phyloP scores from a whole-genome alignment of 2,797 vertebrate species.

The Lacerta viridis region DNA sequence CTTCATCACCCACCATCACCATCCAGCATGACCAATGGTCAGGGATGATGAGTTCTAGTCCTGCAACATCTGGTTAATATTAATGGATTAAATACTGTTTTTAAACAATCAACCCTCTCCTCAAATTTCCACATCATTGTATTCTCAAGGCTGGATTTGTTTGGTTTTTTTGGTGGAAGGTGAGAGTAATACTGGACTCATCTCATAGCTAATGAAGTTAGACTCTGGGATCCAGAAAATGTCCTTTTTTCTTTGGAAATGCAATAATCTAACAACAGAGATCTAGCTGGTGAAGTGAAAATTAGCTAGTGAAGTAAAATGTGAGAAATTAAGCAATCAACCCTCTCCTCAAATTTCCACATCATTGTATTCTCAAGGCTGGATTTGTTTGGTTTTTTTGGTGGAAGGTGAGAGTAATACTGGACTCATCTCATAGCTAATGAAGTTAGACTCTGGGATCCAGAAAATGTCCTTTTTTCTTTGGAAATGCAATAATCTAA shows the following conservation, averaged over 20 bases:
- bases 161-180: not conserved
- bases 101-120: rapidly evolving
- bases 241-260: too few species aligned
- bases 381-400: not conserved
- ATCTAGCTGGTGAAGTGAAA: not conserved
- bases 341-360: not conserved
- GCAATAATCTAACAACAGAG: not conserved
- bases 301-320: not conserved
- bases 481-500: not conserved
- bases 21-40: too few species aligned
- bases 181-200: not conserved
- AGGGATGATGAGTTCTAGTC: too few species aligned
- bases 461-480: not conserved
- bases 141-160: not conserved
- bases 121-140: not conserved
- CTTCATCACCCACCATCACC: too few species aligned
- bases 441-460: too few species aligned
- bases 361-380: not conserved
- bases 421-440: not conserved
- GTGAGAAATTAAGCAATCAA: rapidly evolving
- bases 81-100: not conserved
- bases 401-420: too few species aligned
- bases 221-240: not conserved
- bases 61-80: not conserved
- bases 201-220: not conserved